Conservation (phyloP, 2,797 vertebrate genomes). For the Xyrichtys novacula region DNA sequence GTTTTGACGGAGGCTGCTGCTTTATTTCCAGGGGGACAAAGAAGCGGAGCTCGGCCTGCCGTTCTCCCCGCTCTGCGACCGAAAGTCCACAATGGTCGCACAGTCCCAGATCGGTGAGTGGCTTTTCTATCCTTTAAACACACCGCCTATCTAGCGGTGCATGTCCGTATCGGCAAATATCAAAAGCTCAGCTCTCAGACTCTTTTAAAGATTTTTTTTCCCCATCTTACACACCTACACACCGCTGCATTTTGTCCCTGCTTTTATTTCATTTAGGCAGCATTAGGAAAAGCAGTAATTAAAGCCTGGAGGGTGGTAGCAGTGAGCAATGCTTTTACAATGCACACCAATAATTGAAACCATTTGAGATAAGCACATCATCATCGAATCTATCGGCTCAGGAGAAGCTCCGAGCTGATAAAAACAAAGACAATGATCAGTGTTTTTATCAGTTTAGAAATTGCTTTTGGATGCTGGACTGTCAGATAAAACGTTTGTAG, state of each 20-base stretch:
- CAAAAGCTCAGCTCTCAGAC: neutral
- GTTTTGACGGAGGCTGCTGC: conserved; percentile 32
- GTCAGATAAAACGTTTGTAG: neutral
- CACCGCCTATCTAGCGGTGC: neutral
- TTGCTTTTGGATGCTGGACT: neutral
- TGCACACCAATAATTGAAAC: neutral
- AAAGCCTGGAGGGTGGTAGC: too few relatives aligned
- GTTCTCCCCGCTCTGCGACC: conserved; percentile 97
- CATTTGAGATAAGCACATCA: neutral
- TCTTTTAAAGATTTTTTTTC: too few relatives aligned
- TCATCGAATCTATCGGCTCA: neutral
- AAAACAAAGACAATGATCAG: neutral
- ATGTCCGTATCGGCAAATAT: neutral
- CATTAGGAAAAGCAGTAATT: too few relatives aligned
- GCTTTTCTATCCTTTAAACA: neutral
- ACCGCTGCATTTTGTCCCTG: too few relatives aligned
- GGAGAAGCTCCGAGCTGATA: neutral
- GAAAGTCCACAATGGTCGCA: conserved; percentile 97
- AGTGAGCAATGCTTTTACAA: too few relatives aligned
- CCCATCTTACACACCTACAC: too few relatives aligned
- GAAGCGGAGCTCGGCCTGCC: conserved; percentile 96
- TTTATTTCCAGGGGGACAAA: conserved; percentile 93
- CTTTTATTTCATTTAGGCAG: too few relatives aligned
- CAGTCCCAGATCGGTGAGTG: conserved; percentile 97
- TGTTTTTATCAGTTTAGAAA: neutral